Evolutionary conservation across 2,888 invertebrate genomes (phyloP).

Genomic region (Drosophila anomelani): DNA sequence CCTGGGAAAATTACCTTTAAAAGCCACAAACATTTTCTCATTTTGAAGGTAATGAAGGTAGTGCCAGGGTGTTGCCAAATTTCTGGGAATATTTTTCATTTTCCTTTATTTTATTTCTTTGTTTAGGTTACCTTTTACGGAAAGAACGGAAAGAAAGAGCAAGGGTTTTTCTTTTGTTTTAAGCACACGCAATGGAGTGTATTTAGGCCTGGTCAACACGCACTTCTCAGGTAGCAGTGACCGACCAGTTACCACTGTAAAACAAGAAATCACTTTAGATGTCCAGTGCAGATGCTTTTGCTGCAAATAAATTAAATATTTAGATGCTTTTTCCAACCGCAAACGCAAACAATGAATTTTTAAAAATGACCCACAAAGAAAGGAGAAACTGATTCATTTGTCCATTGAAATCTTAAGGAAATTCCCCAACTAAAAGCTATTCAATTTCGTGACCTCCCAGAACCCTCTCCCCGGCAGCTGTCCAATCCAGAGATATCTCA

Average conservation of each 20-base stretch:
- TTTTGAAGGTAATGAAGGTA: background rate
- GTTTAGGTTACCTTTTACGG: background rate
- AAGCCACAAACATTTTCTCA: background rate
- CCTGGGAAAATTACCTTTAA: background rate
- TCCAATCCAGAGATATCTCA: conserved; percentile 32
- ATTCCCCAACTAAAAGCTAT: conserved; percentile 29
- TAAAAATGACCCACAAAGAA: conserved; percentile 32
- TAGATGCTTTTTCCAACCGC: conserved; percentile 15
- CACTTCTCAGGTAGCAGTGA: background rate
- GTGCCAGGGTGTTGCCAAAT: background rate
- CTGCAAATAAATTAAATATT: conserved; percentile 2
- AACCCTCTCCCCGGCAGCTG: conserved; percentile 7
- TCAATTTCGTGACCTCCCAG: background rate
- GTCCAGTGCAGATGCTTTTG: conserved; percentile 1
- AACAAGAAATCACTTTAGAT: background rate
- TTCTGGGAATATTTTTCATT: background rate
- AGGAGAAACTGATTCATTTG: conserved; percentile 21
- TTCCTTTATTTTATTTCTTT: background rate
- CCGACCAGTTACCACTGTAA: background rate
- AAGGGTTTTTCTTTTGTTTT: background rate
- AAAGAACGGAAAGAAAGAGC: no score
- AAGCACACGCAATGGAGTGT: background rate
- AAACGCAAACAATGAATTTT: conserved; percentile 40
- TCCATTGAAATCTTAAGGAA: conserved; percentile 10
- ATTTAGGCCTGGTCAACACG: background rate